Conservation (phyloP, 2,888 invertebrate genomes). For the Alsophila aescularia region DNA sequence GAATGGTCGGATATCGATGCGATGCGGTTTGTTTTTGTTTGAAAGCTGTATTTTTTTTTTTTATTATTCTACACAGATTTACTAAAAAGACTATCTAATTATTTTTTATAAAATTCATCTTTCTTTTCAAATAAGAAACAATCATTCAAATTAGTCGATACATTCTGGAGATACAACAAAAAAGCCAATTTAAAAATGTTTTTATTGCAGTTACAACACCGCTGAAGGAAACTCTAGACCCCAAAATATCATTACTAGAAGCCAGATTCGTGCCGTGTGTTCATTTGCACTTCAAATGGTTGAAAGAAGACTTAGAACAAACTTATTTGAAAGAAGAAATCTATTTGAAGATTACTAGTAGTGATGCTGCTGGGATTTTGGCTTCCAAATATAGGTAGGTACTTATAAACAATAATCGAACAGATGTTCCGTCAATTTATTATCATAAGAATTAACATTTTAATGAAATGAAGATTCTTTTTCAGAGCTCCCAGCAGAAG, state of each 20-base stretch:
- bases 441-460: neutral
- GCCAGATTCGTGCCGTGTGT: slow-evolving; percentile 91
- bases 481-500: slow-evolving; percentile 71
- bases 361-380: slow-evolving; percentile 87
- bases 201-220: slow-evolving; percentile 89
- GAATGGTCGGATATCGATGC: too few relatives aligned
- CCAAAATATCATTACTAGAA: slow-evolving; percentile 87
- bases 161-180: too few relatives aligned
- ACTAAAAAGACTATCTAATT: too few relatives aligned
- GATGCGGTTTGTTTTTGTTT: too few relatives aligned
- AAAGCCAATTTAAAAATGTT: neutral
- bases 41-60: too few relatives aligned
- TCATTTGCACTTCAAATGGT: slow-evolving; percentile 88
- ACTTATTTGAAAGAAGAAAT: slow-evolving; percentile 85
- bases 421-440: too few relatives aligned
- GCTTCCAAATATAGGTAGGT: slow-evolving; percentile 87
- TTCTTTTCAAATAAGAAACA: too few relatives aligned
- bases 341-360: slow-evolving; percentile 85
- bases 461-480: slow-evolving; percentile 27
- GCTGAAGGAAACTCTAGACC: slow-evolving; percentile 88
- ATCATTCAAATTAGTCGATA: too few relatives aligned
- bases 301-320: slow-evolving; percentile 59
- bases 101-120: too few relatives aligned
- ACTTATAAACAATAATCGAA: neutral
- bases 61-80: too few relatives aligned